A percentile compares a stretch with the other conserved stretches of the same genome.
Evolutionary conservation across 2,113 vertebrate species (phyloP).

Genomic region (mouse (Mus musculus)): DNA sequence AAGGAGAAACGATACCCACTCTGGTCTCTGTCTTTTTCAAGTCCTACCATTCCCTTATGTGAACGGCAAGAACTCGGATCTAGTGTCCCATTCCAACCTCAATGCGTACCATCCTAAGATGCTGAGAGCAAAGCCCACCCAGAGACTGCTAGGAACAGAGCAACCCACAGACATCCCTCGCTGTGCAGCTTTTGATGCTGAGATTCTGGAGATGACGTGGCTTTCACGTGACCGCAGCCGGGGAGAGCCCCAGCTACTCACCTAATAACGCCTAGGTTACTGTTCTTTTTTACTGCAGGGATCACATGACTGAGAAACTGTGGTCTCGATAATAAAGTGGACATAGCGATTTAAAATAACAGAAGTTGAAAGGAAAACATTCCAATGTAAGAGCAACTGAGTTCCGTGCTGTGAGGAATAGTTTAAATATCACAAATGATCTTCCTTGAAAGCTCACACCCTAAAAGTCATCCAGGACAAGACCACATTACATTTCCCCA

Average conservation of each 20-base stretch:
- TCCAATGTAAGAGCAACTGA: not conserved
- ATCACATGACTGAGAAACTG: not conserved
- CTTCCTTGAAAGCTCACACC: conserved; percentile 3
- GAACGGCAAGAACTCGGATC: fast-evolving
- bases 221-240: not conserved
- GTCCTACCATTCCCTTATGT: not conserved
- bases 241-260: not conserved
- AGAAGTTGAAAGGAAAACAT: not conserved
- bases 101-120: not conserved
- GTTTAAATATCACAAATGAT: conserved; percentile 24
- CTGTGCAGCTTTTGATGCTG: conserved; percentile 19
- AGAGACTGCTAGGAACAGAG: not conserved
- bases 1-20: conserved; percentile 17
- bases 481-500: not conserved
- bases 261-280: not conserved
- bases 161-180: not conserved
- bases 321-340: not conserved
- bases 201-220: not conserved
- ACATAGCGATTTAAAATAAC: not conserved
- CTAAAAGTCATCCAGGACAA: conserved; percentile 29
- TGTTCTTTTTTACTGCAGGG: not conserved
- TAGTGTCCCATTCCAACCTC: too few species aligned
- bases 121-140: not conserved
- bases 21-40: not conserved
- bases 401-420: not conserved